Conservation (phyloP, 2,888 invertebrate species). For the Pedicia rivosa region DNA sequence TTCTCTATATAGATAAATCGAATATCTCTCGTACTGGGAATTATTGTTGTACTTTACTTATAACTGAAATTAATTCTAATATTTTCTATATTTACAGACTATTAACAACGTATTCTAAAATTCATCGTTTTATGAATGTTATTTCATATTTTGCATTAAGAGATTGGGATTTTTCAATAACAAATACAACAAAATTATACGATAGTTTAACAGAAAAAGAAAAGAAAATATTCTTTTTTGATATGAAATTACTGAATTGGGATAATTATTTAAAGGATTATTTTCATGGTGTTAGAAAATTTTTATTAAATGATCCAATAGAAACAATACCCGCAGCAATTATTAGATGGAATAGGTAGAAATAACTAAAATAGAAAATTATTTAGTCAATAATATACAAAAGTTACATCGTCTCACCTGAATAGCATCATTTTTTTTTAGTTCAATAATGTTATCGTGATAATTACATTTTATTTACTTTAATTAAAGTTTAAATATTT, state of each 20-base stretch:
- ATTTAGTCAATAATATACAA: too few species aligned
- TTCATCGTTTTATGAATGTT: slow-evolving; percentile 55
- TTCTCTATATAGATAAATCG: too few species aligned
- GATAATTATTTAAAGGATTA: slow-evolving; percentile 47
- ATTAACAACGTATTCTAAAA: slow-evolving; percentile 54
- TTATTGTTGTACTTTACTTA: too few species aligned
- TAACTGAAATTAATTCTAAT: too few species aligned
- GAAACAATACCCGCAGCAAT: slow-evolving; percentile 54
- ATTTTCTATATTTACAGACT: slow-evolving; percentile 35
- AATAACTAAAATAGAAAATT: too few species aligned
- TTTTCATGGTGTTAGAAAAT: slow-evolving; percentile 55
- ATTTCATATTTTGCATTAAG: slow-evolving; percentile 64
- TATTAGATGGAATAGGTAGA: slow-evolving; percentile 40
- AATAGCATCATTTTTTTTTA: too few species aligned
- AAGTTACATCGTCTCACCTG: too few species aligned
- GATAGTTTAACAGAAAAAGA: slow-evolving; percentile 39
- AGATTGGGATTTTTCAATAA: slow-evolving; percentile 56
- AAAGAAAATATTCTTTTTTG: slow-evolving; percentile 50
- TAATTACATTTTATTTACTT: too few species aligned
- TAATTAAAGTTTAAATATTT: background rate
- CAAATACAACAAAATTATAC: slow-evolving; percentile 42
- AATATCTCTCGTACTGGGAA: too few species aligned
- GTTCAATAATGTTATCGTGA: too few species aligned
- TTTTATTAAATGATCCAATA: slow-evolving; percentile 63
- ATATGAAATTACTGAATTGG: slow-evolving; percentile 59